phyloP scores from a whole-genome alignment of 1,140 invertebrate species.

The Zaprionus africanus region DNA sequence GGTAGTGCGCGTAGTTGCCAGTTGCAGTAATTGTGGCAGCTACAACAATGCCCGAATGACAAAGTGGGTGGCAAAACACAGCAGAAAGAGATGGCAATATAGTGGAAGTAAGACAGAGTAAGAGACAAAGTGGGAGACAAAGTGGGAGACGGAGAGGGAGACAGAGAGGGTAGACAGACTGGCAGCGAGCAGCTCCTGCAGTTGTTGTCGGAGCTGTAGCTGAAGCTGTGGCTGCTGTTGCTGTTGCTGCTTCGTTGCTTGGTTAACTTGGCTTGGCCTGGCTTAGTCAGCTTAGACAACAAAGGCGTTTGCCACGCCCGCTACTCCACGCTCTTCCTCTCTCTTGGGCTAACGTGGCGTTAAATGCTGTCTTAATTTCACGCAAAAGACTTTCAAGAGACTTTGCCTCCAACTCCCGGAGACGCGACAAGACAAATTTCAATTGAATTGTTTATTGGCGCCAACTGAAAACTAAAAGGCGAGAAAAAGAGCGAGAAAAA shows the following conservation, averaged over 20 bases:
- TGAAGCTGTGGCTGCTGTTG: slow-evolving; percentile 9
- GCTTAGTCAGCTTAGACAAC: slow-evolving; percentile 48
- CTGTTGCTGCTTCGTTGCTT: slow-evolving; percentile 1
- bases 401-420: slow-evolving; percentile 2
- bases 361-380: slow-evolving; percentile 70
- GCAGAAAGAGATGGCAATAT: neutral
- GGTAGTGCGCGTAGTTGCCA: slow-evolving; percentile 4
- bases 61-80: slow-evolving; percentile 1
- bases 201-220: slow-evolving; percentile 13
- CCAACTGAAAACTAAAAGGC: slow-evolving; percentile 23
- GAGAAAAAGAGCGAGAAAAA: slow-evolving; percentile 2
- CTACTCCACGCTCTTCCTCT: neutral
- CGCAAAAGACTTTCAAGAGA: slow-evolving; percentile 52
- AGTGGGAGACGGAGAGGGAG: neutral
- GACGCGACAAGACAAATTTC: slow-evolving; percentile 42
- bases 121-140: neutral
- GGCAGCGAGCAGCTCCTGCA: neutral
- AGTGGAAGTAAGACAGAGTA: neutral
- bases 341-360: slow-evolving; percentile 42
- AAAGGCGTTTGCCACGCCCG: slow-evolving; percentile 46
- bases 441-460: slow-evolving; percentile 59
- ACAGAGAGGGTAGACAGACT: neutral
- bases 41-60: slow-evolving; percentile 5
- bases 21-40: slow-evolving; percentile 25
- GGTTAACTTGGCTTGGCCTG: slow-evolving; percentile 9